Percentiles rank a stretch among this genome's conserved stretches.
These are phyloP conservation scores for Apodemus agrarius DNA, from an alignment of 2,797 vertebrate genomes.

Conservation along the genomic window DNA sequence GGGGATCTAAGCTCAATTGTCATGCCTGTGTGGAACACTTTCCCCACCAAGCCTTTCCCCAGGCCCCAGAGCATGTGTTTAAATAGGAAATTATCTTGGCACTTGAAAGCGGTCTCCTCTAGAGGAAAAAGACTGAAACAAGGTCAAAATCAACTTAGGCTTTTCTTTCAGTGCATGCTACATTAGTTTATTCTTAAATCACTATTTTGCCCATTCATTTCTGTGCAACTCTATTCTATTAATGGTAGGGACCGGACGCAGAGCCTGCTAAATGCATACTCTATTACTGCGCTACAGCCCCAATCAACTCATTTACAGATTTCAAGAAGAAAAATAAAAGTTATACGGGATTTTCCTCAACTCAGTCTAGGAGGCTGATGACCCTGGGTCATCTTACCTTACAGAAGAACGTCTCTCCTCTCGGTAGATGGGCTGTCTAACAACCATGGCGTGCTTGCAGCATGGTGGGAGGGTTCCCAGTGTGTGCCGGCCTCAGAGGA, in stretches of 20 bases:
- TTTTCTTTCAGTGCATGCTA: constrained; percentile 29
- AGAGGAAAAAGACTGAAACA: constrained; percentile 52
- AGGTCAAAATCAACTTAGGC: background rate
- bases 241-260: background rate
- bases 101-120: constrained; percentile 57
- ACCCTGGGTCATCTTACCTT: constrained; percentile 82
- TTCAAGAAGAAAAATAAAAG: constrained; percentile 50
- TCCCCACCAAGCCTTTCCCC: background rate
- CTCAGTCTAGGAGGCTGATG: background rate
- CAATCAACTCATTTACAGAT: background rate
- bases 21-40: background rate
- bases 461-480: constrained; percentile 75
- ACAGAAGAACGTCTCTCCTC: constrained; percentile 80
- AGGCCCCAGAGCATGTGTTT: background rate
- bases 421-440: constrained; percentile 75
- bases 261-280: background rate
- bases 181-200: background rate
- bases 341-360: constrained; percentile 33
- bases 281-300: too few species aligned
- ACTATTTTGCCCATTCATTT: background rate
- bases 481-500: constrained; percentile 50
- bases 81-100: constrained; percentile 19
- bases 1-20: background rate
- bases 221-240: background rate
- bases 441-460: constrained; percentile 83